These are phyloP conservation scores for Epirrita christyi DNA, from an alignment of 2,888 invertebrate species.

Conservation along the genomic window DNA sequence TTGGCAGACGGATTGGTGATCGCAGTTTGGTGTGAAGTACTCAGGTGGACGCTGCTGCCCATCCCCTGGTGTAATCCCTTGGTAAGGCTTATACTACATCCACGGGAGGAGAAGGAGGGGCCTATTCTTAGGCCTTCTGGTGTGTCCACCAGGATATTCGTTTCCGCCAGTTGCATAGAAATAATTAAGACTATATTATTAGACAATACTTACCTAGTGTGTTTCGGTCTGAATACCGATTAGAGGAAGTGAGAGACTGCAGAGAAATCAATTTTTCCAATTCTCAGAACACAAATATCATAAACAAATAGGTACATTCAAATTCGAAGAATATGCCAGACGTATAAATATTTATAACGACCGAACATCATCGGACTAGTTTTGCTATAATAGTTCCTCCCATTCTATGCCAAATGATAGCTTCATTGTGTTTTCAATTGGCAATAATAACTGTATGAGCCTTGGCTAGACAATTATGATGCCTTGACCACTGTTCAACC, in stretches of 20 bases:
- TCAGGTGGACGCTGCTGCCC: too few relatives aligned
- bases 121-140: too few relatives aligned
- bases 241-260: background rate
- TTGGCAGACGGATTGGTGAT: too few relatives aligned
- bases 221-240: background rate
- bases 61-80: too few relatives aligned
- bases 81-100: too few relatives aligned
- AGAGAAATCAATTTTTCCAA: background rate
- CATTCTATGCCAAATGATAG: slow-evolving; percentile 44
- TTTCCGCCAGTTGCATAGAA: too few relatives aligned
- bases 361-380: slow-evolving; percentile 7
- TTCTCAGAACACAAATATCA: background rate
- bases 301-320: background rate
- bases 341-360: slow-evolving; percentile 18
- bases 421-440: slow-evolving; percentile 55
- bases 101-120: too few relatives aligned
- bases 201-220: too few relatives aligned
- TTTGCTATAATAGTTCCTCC: slow-evolving; percentile 39
- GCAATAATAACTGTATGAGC: slow-evolving; percentile 51
- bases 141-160: too few relatives aligned
- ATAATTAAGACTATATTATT: too few relatives aligned
- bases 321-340: slow-evolving; percentile 17
- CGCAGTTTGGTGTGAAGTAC: too few relatives aligned
- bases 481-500: slow-evolving; percentile 44
- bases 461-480: slow-evolving; percentile 42